Base-by-base conservation (phyloP, 2,888 invertebrate species). In the Chironomus riparius region DNA sequence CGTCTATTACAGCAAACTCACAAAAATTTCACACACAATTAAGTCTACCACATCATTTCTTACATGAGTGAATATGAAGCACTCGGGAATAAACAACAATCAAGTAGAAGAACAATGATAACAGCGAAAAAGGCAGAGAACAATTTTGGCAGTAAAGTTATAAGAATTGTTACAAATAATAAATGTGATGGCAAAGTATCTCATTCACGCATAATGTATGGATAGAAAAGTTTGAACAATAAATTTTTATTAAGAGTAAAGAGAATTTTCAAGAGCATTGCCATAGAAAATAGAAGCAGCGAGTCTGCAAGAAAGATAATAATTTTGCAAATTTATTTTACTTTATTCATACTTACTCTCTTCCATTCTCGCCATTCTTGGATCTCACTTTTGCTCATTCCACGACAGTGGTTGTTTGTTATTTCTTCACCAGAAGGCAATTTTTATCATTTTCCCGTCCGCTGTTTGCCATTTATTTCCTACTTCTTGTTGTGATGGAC, bases 171-270 rank as follows among this genome's bases (percentile, higher is more conserved):
- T 15, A 56, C 65, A 65, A 65, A 65, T 65, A 65, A 65, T 65
- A 65, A 65, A 65, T 65, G 65, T 13, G 65, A 65, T 65, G 21
- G 65, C 24, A 65, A 65, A 22, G 65, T 56, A 56, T 38, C 38
- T 38, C 38, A 38, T 38, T 38, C 38, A 38, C 56, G 56, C 56
- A 18, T 18, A 56, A 56, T 56, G 56, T 56, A 56, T 56, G 56
- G n/a, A 48, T 47, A 61, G 62, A 62, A 72, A 72, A 72, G 28
- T 72, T 72, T 62, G 38, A 12, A 22, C 62, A 61, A 72, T 72
- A 72, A 72, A 72, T 72, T 72, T 38, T 72, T 61, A 72, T 72
- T 72, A 72, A 22, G 72, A 50, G 56, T 38, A 7, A n/a, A n/a
- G 38, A 13, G 62, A 72, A 47, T 61, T 70, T 68, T 62, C 62